A percentile compares a stretch with the other conserved stretches of the same genome.
These are phyloP conservation scores for Tineola bisselliella DNA, from an alignment of 2,888 invertebrate genomes.

Conservation along the genomic window DNA sequence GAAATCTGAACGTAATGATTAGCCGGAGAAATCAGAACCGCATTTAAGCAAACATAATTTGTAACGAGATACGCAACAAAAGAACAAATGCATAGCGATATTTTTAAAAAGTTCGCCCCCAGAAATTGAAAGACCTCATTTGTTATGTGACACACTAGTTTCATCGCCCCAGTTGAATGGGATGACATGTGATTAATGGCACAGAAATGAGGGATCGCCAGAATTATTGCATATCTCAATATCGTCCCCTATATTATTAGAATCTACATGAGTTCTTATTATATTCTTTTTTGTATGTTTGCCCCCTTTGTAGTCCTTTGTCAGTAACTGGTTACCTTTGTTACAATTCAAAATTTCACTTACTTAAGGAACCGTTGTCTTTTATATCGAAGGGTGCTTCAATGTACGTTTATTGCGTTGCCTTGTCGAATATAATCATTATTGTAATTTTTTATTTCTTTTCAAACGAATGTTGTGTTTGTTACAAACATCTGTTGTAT, in stretches of 20 bases:
- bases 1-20: constrained; percentile 5
- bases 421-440: neutral
- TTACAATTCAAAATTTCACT: neutral
- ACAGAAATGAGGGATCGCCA: constrained; percentile 33
- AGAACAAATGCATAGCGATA: neutral
- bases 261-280: constrained; percentile 12
- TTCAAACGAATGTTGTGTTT: neutral
- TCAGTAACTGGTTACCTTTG: constrained; percentile 1
- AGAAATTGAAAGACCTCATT: constrained; percentile 11
- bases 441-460: neutral
- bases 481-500: neutral
- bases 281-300: neutral
- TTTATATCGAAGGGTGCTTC: constrained; percentile 7
- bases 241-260: constrained; percentile 25
- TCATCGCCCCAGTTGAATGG: constrained; percentile 60
- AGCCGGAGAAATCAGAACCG: neutral
- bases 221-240: constrained; percentile 40
- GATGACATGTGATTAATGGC: constrained; percentile 59
- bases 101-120: constrained; percentile 4
- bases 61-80: constrained; percentile 5
- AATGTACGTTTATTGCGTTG: neutral
- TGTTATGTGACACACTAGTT: constrained; percentile 19
- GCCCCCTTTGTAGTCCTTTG: neutral
- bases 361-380: constrained; percentile 1
- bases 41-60: constrained; percentile 11